Base-by-base conservation (phyloP, 2,113 vertebrate genomes). In the Elaphurus davidianus region DNA sequence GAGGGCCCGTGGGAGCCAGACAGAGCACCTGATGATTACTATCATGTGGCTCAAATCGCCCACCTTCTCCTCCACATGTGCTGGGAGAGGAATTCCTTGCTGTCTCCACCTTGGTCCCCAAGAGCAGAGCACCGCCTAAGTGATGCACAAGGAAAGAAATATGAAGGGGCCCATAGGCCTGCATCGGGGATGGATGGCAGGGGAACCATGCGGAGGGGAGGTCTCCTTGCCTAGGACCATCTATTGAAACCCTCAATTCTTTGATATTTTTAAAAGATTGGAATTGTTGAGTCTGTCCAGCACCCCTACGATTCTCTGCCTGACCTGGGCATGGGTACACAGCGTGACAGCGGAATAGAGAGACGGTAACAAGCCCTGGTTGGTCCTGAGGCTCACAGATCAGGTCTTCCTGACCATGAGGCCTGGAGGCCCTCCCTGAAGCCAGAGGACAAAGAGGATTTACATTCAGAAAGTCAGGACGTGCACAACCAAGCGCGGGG, bases 401-500 rank as follows among this genome's bases (percentile, higher is more conserved):
- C 79, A 50, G 11, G 27, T 87, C 76, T 67, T 79, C 43, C 7
- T 0, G 11, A 28, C 54, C 74, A 54, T 19, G 0, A 33, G 55
- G 36, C 60, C 23, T 13, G 45, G 17, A 36, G n/a, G 47, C 43
- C 30, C 43, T 25, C 36, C 0, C 7, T 30, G 59, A 55, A 84
- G 60, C 93, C 36, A 25, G 16, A 67, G 19, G 6, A 54, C 25
- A 33, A 43, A 16, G 0, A 25, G 30, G 23, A 40, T 8, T 5
- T 6, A 30, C 14, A 17, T 12, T 6, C 76, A 40, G 55, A 40
- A 57, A 59, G 67, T 62, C 3, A 21, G 59, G 25, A 2, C 4
- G 8, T 3, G 1, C 1, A 5, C 23, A 16, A 21, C 45, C 19
- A 17, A 16, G 71, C 0, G 0, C 9, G 19, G 9, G 12, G 21